Base-by-base conservation (phyloP, 2,888 invertebrate species). In the Tenthredo scrophulariae region DNA sequence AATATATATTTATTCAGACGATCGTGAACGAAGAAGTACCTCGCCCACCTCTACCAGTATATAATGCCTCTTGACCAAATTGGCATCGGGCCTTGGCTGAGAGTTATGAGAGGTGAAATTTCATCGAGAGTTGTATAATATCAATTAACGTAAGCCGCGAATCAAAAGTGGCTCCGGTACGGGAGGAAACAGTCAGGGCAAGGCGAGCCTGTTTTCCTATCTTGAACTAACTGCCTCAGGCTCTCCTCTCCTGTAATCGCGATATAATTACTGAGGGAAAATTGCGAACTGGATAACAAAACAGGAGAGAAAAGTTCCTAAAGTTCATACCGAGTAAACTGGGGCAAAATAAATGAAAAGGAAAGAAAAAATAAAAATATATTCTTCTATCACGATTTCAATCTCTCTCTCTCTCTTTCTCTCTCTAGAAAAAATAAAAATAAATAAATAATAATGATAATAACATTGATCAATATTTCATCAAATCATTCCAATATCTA, bases 1-100 rank as follows among this genome's bases (percentile, higher is more conserved):
- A 74, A 74, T 75, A 75, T 75, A 75, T 75, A 75, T 75, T 75
- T 77, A 77, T 77, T 54, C 77, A 77, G 50, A 50, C 29, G 33
- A 77, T 50, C 26, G 18, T 50, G 50, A 77, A 77, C 18, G 26
- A 77, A 46, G 77, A 77, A 74, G 74, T 74, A 74, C 43, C 40
- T 10, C 13, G 43, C 67, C 67, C 6, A 67, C 29, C 67, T 29
- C 6, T 15, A 26, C 22, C 13, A 5, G 22, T 74, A 43, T 74
- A 74, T 22, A 29, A 74, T 43, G 43, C 40, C 74, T 43, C 74
- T 74, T 43, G 40, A 74, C 74, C 74, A 74, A 74, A 74, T 74
- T 74, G 74, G 74, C 74, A 74, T 43, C 43, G n/a, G 43, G 43
- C 43, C 40, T 74, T 18, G 40, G 22, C 74, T 22, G 40, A 26